A percentile compares a stretch with the other conserved stretches of the same genome.
Evolutionary conservation across 2,797 vertebrate species (phyloP).

Genomic region (Oreonectes daqikongensis): DNA sequence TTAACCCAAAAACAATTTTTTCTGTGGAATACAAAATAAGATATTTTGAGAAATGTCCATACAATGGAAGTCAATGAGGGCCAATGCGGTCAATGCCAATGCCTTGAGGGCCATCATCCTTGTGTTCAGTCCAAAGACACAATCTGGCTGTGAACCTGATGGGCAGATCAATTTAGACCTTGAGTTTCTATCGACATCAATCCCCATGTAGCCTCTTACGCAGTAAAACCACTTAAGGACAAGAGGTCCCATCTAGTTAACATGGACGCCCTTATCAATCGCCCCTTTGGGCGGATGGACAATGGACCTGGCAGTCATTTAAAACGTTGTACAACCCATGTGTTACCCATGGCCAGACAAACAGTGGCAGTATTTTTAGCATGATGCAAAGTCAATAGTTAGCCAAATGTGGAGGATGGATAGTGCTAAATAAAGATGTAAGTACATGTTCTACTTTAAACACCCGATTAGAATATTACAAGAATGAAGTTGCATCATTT

Average conservation of each 20-base stretch:
- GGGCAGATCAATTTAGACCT: slow-evolving; percentile 54
- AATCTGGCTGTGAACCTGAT: slow-evolving; percentile 36
- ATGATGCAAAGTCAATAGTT: slow-evolving; percentile 2
- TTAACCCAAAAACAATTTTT: no score
- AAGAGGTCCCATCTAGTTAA: slow-evolving; percentile 60
- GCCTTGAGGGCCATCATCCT: no score
- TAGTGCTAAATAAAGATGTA: neutral
- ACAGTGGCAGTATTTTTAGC: slow-evolving; percentile 29
- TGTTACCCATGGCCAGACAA: slow-evolving; percentile 19
- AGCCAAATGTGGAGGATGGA: neutral
- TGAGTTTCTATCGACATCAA: slow-evolving; percentile 50
- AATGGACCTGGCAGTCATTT: slow-evolving; percentile 37
- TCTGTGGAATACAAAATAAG: no score
- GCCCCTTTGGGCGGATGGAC: slow-evolving; percentile 38
- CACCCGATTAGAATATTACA: neutral
- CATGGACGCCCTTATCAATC: slow-evolving; percentile 58
- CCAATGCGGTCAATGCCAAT: no score
- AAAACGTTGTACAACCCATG: slow-evolving; percentile 21
- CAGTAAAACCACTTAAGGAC: slow-evolving; percentile 56
- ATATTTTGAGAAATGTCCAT: no score
- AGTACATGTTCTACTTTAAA: neutral
- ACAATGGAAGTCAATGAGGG: no score
- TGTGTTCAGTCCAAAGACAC: slow-evolving; percentile 9
- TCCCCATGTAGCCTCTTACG: slow-evolving; percentile 55
- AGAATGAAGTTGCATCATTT: neutral